A percentile compares a stretch with the other conserved stretches of the same genome.
These are phyloP conservation scores for Rhopalosiphum nymphaeae DNA, from an alignment of 2,888 invertebrate genomes.

Conservation along the genomic window DNA sequence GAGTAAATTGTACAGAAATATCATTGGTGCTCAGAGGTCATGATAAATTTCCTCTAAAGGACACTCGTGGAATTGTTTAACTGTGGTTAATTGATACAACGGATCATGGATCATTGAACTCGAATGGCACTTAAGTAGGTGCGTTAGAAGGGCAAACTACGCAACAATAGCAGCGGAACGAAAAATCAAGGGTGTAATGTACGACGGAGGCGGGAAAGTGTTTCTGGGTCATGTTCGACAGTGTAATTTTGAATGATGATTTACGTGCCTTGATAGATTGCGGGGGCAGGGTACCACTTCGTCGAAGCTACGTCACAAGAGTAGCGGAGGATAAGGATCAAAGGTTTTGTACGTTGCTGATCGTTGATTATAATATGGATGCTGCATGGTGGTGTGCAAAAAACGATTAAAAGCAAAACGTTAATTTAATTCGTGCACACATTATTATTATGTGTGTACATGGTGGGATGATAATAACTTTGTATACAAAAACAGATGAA, in stretches of 20 bases:
- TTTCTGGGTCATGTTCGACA: not conserved
- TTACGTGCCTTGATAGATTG: slow-evolving; percentile 10
- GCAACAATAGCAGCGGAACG: not conserved
- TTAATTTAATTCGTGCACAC: not conserved
- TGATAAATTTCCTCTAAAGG: not conserved
- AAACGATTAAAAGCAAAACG: slow-evolving; percentile 5
- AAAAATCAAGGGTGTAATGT: slow-evolving; percentile 11
- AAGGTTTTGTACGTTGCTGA: slow-evolving; percentile 7
- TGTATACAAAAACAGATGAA: not conserved
- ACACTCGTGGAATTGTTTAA: slow-evolving; percentile 18
- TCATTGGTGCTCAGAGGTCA: not conserved
- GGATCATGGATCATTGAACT: slow-evolving; percentile 11
- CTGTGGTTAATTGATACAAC: slow-evolving; percentile 1
- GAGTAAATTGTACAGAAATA: not conserved
- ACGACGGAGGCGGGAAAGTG: not conserved
- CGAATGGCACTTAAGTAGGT: not conserved
- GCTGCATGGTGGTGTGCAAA: not conserved
- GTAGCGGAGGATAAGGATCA: not conserved
- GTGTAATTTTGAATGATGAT: slow-evolving; percentile 29
- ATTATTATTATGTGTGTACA: not conserved
- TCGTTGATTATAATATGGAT: not conserved
- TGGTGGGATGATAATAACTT: not conserved
- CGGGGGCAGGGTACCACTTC: not conserved
- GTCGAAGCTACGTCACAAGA: not conserved
- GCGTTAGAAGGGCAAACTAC: not conserved